A percentile compares a stretch with the other conserved stretches of the same genome.
These are phyloP conservation scores for Hyperoplus immaculatus DNA, from an alignment of 2,797 vertebrate genomes.

Conservation along the genomic window DNA sequence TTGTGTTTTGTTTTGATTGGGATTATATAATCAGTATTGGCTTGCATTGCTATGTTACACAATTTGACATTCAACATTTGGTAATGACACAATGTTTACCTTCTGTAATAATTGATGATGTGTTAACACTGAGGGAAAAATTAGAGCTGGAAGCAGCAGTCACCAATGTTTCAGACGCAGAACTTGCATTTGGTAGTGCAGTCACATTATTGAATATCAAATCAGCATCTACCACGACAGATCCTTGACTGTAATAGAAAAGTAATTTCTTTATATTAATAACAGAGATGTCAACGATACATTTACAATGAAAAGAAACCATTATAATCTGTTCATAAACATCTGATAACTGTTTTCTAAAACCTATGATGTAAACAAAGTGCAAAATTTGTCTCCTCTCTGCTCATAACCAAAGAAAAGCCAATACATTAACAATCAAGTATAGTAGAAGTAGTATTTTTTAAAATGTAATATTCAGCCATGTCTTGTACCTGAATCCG, in stretches of 20 bases:
- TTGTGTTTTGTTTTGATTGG: not conserved
- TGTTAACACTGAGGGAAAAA: constrained; percentile 17
- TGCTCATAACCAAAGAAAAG: not conserved
- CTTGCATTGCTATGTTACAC: not conserved
- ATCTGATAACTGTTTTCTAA: not conserved
- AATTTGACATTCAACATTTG: not conserved
- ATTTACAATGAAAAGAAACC: not conserved
- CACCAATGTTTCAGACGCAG: not conserved
- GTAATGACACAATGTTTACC: not conserved
- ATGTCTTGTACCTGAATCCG: constrained; percentile 46
- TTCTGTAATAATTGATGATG: constrained; percentile 12
- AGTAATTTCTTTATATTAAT: not conserved
- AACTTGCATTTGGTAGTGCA: not conserved
- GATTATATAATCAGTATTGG: not conserved
- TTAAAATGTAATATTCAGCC: not conserved
- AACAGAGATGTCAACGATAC: not conserved
- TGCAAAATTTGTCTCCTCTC: not conserved
- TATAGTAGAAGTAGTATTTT: not conserved
- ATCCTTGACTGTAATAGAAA: constrained; percentile 21
- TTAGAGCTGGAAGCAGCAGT: not conserved
- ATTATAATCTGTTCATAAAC: not conserved
- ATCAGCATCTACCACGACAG: constrained; percentile 12
- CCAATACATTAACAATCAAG: not conserved
- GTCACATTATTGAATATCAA: constrained; percentile 20
- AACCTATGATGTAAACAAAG: not conserved